Conservation (phyloP, 2,797 vertebrate genomes). For the Sardinella longiceps region DNA sequence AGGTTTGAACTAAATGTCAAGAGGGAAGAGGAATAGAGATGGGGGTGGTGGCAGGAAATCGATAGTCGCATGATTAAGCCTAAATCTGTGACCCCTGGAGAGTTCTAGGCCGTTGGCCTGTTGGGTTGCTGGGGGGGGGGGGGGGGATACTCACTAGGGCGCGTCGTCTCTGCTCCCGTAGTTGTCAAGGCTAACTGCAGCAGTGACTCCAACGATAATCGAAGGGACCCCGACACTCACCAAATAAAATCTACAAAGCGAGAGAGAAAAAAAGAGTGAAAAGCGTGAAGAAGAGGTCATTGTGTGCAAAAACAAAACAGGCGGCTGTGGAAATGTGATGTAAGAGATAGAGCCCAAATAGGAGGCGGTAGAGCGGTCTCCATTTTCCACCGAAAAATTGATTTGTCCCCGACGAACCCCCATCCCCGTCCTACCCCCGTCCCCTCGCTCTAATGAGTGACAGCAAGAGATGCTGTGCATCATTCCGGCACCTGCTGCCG, state of each 20-base stretch:
- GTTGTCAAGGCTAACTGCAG: constrained; percentile 87
- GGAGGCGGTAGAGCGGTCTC: background rate
- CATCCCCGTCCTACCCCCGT: background rate
- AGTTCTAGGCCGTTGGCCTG: background rate
- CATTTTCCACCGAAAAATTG: constrained; percentile 27
- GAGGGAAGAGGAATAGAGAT: background rate
- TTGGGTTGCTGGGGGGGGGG: no score
- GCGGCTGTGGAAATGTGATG: background rate
- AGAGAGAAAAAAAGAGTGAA: constrained; percentile 3
- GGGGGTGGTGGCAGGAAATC: constrained; percentile 11
- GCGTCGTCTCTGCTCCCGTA: constrained; percentile 86
- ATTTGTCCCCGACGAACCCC: constrained; percentile 30
- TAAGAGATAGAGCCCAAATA: background rate
- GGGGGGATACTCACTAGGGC: constrained; percentile 85
- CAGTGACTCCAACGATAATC: constrained; percentile 90
- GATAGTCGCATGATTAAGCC: constrained; percentile 14
- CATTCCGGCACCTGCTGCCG: constrained; percentile 38
- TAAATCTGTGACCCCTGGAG: constrained; percentile 20
- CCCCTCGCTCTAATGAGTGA: constrained; percentile 28
- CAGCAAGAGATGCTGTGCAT: constrained; percentile 9
- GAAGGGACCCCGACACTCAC: constrained; percentile 89
- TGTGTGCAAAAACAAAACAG: background rate
- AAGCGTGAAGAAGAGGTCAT: background rate
- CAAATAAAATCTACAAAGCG: constrained; percentile 86
- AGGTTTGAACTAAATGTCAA: constrained; percentile 34